Base-by-base conservation (phyloP, 2,888 invertebrate species). In the Drosophila quasianomalipes region DNA sequence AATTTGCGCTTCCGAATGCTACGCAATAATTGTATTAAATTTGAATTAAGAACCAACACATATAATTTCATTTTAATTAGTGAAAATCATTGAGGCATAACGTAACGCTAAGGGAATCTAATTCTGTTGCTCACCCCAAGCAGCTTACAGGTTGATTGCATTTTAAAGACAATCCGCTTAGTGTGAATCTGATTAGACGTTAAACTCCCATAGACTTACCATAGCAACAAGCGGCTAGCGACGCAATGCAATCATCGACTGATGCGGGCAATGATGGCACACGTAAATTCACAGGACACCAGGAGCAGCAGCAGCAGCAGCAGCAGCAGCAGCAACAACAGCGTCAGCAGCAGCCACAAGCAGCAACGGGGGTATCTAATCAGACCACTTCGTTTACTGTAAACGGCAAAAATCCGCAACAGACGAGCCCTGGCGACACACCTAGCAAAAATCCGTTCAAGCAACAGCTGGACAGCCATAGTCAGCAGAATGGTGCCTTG, bases 201-300 rank as follows among this genome's bases (percentile, higher is more conserved):
- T 41, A 10, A 4, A 39, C 41, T 57, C 39, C 30, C 52, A 52
- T 22, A 47, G 35, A 39, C 47, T 41, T 44, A 51, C 61, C 58
- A 16, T 81, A 93, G 93, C 84, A 93, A 92, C 88, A 89, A 90
- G 89, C 89, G 91, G 88, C 81, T 83, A 81, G 91, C 92, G 91
- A 92, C 93, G 93, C 92, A 92, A 93, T 93, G 93, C 93, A 93
- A 93, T 92, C 93, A 93, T 92, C 93, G 92, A 92, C 91, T 91
- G 93, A 93, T 91, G 87, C 92, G 86, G 93, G 91, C 71, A 87
- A 87, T 78, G 92, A 91, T 91, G 93, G 92, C 89, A 87, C 91
- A 82, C 77, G 83, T 61, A 88, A 85, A 79, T 70, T 70, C 78
- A 65, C 77, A 82, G 78, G 74, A 76, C 83, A 47, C 26, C 47